Conservation (phyloP, 2,797 vertebrate genomes). For the Myotis planiceps region DNA sequence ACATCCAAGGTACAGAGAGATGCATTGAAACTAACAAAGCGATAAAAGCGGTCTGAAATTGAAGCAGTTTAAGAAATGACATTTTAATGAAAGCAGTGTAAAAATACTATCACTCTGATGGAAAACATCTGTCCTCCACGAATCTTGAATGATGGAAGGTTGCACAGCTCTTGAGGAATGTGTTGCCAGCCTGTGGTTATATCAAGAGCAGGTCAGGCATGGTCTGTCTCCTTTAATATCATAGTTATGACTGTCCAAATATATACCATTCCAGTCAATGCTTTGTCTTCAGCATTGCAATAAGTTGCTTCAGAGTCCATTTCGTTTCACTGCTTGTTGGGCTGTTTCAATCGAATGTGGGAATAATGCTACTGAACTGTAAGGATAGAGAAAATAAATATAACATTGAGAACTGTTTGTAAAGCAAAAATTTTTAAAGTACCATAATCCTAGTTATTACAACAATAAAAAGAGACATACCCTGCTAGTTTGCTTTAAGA, state of each 20-base stretch:
- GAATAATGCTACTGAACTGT: constrained; percentile 1
- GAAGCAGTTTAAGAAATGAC: constrained; percentile 82
- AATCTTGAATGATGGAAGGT: constrained; percentile 71
- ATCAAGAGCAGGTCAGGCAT: constrained; percentile 68
- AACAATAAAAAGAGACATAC: background rate
- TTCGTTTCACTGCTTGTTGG: background rate
- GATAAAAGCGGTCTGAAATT: constrained; percentile 78
- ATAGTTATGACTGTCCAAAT: constrained; percentile 25
- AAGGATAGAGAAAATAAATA: constrained; percentile 25
- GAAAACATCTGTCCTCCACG: constrained; percentile 77
- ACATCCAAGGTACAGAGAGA: constrained; percentile 67
- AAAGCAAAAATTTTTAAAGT: background rate
- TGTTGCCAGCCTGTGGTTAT: constrained; percentile 66
- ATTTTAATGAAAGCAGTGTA: constrained; percentile 84
- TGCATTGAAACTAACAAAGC: constrained; percentile 81
- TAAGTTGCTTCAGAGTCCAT: background rate
- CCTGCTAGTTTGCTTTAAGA: background rate
- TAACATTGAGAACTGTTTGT: background rate
- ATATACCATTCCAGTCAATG: constrained; percentile 12
- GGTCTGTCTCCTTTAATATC: constrained; percentile 63
- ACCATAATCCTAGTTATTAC: background rate
- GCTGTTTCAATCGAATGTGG: background rate
- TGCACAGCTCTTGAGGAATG: constrained; percentile 62
- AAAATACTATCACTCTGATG: constrained; percentile 77
- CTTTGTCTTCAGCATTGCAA: background rate